Conservation (phyloP, 2,888 invertebrate genomes). For the Leucophora obtusa region DNA sequence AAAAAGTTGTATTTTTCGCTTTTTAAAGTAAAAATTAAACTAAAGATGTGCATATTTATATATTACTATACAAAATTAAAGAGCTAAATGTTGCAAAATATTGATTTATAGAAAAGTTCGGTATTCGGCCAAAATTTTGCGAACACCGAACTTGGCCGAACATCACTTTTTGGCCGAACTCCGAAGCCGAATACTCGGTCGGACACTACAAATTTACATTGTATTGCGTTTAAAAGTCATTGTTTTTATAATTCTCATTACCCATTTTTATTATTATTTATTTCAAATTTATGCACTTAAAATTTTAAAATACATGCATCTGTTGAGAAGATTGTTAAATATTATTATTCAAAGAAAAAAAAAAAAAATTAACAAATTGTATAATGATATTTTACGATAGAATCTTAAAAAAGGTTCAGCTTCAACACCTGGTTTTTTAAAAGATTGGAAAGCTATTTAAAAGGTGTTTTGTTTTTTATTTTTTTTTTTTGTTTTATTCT, state of each 20-base stretch:
- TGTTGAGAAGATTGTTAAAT: background rate
- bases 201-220: no score
- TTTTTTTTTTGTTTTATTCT: background rate
- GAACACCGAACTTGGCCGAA: no score
- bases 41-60: no score
- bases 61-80: no score
- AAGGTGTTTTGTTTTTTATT: background rate
- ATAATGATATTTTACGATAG: constrained; percentile 18
- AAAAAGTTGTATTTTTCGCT: no score
- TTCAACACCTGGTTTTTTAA: constrained; percentile 43
- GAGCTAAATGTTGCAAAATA: no score
- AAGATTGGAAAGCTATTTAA: background rate
- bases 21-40: no score
- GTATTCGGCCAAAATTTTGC: no score
- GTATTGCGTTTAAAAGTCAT: background rate
- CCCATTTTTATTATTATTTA: background rate
- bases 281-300: background rate
- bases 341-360: no score
- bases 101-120: no score
- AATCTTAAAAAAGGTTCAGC: constrained; percentile 1
- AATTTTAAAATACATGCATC: background rate
- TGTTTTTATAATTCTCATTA: background rate
- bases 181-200: no score
- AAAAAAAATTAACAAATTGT: constrained; percentile 38
- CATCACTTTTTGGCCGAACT: no score